Evolutionary conservation across 2,888 invertebrate species (phyloP), one percentile per base, ranked within the genome.

Genomic region (Catonia carolina): DNA sequence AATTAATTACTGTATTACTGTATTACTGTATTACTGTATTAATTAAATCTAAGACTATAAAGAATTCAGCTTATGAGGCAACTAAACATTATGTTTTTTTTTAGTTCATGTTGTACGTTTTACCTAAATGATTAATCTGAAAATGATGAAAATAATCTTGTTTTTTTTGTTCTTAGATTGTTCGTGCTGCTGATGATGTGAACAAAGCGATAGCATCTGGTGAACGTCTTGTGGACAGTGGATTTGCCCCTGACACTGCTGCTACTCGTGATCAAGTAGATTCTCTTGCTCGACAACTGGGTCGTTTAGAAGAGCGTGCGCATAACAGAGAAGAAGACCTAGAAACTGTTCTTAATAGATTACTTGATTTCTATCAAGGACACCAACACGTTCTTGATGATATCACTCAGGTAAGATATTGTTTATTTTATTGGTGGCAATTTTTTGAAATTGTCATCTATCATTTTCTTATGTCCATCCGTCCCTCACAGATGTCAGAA

Each of bases 331-430:
- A 90, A 67, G 86, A 86, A 61, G 88, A 89, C 51, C 75, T 96
- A 37, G 87, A 87, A 60, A 79, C 78, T 12, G 84, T 89, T 1
- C 74, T 91, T 17, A 82, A 83, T 69, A 86, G 86, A 63, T 73
- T 96, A 39, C 88, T 89, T 68, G 83, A 85, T 31, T 94, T 96
- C 79, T 91, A 93, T 73, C 83, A 87, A 65, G 78, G 81, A 0
- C 88, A 89, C 66, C 80, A 83, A 41, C 79, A 80, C 31, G 83
- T 87, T 4, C 77, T 89, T 69, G 85, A 86, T 53, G 87, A 89
- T 60, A 84, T 94, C 14, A 79, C 83, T 57, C 85, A 87, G 67
- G 84, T 84, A 55, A n/a, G n/a, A n/a, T 71, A 67, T 53, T 37
- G 37, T 54, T 17, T 35, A 17, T 49, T 49, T 12, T 47, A 22